Evolutionary conservation across 2,888 invertebrate genomes (phyloP).

Genomic region (Noctua pronuba): DNA sequence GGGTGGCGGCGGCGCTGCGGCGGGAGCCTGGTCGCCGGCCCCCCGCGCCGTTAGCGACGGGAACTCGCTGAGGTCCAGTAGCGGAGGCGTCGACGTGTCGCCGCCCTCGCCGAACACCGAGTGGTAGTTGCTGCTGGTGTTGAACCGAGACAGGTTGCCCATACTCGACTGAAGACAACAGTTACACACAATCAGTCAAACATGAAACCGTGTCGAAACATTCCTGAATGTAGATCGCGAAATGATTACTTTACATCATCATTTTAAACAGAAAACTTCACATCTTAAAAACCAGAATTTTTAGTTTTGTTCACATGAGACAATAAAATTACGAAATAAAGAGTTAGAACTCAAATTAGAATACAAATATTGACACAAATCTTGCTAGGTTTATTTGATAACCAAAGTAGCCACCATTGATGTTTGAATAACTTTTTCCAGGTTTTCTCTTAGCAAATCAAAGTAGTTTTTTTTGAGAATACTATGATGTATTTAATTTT

Average conservation of each 20-base stretch:
- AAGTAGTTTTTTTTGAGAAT: neutral
- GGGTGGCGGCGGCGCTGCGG: slow-evolving; percentile 96
- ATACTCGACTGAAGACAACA: slow-evolving; percentile 89
- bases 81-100: slow-evolving; percentile 95
- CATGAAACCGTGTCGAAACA: neutral
- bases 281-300: neutral
- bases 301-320: slow-evolving; percentile 4
- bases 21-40: slow-evolving; percentile 94
- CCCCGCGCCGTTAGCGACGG: slow-evolving; percentile 97
- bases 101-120: slow-evolving; percentile 95
- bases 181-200: slow-evolving; percentile 13
- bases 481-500: neutral
- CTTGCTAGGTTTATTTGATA: slow-evolving; percentile 54
- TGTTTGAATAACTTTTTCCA: slow-evolving; percentile 31
- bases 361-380: slow-evolving; percentile 62
- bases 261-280: neutral
- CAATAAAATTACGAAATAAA: slow-evolving; percentile 18
- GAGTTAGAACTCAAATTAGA: slow-evolving; percentile 45
- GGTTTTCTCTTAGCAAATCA: slow-evolving; percentile 20
- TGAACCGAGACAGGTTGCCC: slow-evolving; percentile 91
- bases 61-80: slow-evolving; percentile 97
- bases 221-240: slow-evolving; percentile 4
- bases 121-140: slow-evolving; percentile 94
- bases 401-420: slow-evolving; percentile 52
- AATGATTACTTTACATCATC: neutral